Conservation (phyloP, 2,797 vertebrate genomes). For the Tangara arthus region DNA sequence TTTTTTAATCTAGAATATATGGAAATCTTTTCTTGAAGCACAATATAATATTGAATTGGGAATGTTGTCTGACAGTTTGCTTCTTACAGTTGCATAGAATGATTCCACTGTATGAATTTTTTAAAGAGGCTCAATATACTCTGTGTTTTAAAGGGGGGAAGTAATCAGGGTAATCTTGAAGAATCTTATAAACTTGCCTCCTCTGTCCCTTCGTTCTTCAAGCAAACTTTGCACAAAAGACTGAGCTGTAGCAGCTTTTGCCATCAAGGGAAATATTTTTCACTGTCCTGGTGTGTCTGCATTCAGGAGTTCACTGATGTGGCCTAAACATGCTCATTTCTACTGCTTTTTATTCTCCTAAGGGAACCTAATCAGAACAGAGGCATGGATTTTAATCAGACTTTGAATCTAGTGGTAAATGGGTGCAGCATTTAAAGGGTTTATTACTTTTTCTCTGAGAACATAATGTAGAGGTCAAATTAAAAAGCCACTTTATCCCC, state of each 20-base stretch:
- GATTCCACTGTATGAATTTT: constrained; percentile 77
- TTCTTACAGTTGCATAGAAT: constrained; percentile 69
- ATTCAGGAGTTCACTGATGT: not conserved
- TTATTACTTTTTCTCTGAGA: not conserved
- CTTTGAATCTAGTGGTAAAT: not conserved
- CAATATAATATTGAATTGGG: constrained; percentile 84
- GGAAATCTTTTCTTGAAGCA: constrained; percentile 90
- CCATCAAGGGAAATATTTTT: not conserved
- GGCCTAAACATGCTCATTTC: not conserved
- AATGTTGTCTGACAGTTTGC: constrained; percentile 82
- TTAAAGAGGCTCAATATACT: constrained; percentile 71
- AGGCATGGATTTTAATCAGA: not conserved
- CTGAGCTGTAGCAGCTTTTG: not conserved
- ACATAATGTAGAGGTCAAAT: not conserved
- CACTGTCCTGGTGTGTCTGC: not conserved
- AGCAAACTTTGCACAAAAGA: constrained; percentile 17
- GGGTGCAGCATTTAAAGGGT: not conserved
- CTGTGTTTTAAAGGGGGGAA: constrained; percentile 63
- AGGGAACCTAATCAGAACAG: not conserved
- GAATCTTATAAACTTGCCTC: constrained; percentile 34
- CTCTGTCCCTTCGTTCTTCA: not conserved
- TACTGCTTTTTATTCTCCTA: not conserved
- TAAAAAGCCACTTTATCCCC: not conserved
- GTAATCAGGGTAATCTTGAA: constrained; percentile 63
- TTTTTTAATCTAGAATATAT: constrained; percentile 91